phyloP scores from a whole-genome alignment of 1,140 invertebrate species.

The Orchestia grillus region DNA sequence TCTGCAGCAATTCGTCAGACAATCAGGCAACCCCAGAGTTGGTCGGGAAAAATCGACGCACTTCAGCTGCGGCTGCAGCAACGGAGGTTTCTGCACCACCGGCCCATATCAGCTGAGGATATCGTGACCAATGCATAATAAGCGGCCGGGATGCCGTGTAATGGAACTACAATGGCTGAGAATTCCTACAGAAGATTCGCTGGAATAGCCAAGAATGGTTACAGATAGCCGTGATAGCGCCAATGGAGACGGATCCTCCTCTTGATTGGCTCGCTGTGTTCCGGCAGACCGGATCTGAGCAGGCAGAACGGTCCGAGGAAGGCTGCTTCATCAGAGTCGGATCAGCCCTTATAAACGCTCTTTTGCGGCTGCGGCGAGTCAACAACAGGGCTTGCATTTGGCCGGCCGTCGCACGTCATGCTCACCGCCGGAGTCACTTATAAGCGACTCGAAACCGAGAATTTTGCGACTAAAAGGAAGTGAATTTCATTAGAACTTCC shows the following conservation, averaged over 20 bases:
- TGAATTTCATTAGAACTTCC: neutral
- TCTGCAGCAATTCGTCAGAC: neutral
- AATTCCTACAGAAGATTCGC: constrained; percentile 40
- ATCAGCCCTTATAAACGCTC: neutral
- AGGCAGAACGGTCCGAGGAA: neutral
- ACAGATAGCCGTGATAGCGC: constrained; percentile 55
- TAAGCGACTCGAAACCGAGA: neutral
- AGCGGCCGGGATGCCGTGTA: constrained; percentile 50
- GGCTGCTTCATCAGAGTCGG: neutral
- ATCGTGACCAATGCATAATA: constrained; percentile 55
- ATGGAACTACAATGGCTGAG: constrained; percentile 54
- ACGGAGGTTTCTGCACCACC: neutral
- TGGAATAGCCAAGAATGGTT: constrained; percentile 54
- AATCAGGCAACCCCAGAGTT: neutral
- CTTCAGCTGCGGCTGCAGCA: neutral
- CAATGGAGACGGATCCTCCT: constrained; percentile 41
- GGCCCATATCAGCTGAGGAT: constrained; percentile 49
- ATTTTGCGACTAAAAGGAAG: neutral
- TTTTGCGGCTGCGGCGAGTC: neutral
- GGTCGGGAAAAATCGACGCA: neutral
- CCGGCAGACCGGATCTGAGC: neutral
- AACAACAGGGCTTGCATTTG: neutral
- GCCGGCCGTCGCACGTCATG: neutral
- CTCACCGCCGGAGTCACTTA: neutral
- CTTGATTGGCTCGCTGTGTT: constrained; percentile 36